Conservation (phyloP, 2,113 vertebrate genomes). For the Corapipo altera region DNA sequence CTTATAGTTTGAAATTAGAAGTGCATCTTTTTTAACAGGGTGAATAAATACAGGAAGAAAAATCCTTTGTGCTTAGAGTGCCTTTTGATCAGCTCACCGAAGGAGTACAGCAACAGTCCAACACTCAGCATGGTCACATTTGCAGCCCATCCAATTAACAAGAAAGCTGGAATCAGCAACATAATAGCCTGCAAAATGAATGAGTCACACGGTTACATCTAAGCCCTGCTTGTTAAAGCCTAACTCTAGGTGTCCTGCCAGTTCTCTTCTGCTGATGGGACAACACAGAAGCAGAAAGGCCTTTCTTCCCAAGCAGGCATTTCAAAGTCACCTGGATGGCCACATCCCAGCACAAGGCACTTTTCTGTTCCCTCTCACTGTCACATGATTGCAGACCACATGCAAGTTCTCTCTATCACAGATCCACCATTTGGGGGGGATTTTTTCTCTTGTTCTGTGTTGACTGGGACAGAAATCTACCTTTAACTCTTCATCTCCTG, state of each 20-base stretch:
- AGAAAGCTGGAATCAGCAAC: slow-evolving; percentile 87
- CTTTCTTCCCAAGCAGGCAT: not conserved
- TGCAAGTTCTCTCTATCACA: not conserved
- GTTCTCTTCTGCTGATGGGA: not conserved
- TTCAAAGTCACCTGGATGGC: not conserved
- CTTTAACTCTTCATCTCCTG: not conserved
- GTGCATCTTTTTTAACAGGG: not conserved
- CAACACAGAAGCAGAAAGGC: not conserved
- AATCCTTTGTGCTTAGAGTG: not conserved
- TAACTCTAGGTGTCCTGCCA: not conserved
- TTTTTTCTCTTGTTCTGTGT: not conserved
- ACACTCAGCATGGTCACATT: slow-evolving; percentile 78
- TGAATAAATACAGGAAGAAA: not conserved
- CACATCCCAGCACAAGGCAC: not conserved
- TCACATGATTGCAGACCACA: not conserved
- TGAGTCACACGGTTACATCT: not conserved
- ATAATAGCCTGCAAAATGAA: slow-evolving; percentile 81
- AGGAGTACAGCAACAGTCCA: slow-evolving; percentile 89
- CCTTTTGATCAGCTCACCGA: slow-evolving; percentile 79
- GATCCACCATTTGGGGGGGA: fast-evolving
- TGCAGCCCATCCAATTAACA: slow-evolving; percentile 86
- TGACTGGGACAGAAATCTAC: not conserved
- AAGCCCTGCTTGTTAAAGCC: not conserved
- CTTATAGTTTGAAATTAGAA: not conserved
- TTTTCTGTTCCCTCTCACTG: not conserved